Conservation (phyloP, 2,113 vertebrate species). For the Seriola quinqueradiata region DNA sequence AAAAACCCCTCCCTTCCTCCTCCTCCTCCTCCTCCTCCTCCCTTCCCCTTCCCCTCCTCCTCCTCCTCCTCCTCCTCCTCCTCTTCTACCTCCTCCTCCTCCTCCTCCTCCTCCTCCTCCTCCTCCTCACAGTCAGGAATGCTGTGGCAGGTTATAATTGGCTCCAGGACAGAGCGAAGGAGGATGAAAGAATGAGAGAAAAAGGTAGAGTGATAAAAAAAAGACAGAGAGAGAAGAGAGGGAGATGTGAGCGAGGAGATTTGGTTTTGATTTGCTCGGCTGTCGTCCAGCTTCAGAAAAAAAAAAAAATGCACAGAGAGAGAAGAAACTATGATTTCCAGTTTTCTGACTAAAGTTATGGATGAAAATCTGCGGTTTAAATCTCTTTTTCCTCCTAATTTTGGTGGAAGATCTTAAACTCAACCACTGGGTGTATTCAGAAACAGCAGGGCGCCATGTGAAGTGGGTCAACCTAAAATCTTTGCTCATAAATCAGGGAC, state of each 20-base stretch:
- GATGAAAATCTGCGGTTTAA: not conserved
- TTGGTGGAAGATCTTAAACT: not conserved
- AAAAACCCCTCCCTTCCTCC: slow-evolving; percentile 49
- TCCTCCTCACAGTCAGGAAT: slow-evolving; percentile 54
- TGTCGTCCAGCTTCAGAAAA: slow-evolving; percentile 34
- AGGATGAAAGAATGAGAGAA: slow-evolving; percentile 64
- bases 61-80: not conserved
- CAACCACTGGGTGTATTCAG: not conserved
- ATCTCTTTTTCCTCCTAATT: slow-evolving; percentile 7
- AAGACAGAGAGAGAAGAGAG: slow-evolving; percentile 17
- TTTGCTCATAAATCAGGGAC: not conserved
- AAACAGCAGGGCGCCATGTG: not conserved
- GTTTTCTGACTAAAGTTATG: not conserved
- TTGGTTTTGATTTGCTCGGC: slow-evolving; percentile 59
- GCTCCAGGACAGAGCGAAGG: slow-evolving; percentile 64
- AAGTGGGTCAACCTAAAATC: not conserved
- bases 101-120: slow-evolving; percentile 5
- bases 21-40: slow-evolving; percentile 25
- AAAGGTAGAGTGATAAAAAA: slow-evolving; percentile 50
- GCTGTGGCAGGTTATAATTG: slow-evolving; percentile 72
- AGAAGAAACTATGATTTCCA: slow-evolving; percentile 25
- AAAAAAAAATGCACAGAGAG: slow-evolving; percentile 9
- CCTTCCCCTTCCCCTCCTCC: slow-evolving; percentile 39
- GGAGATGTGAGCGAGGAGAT: slow-evolving; percentile 42
- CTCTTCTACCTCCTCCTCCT: slow-evolving; percentile 31